Evolutionary conservation across 2,888 invertebrate genomes (phyloP), one percentile per base, ranked within the genome.

Genomic region (Orthosia gracilis): DNA sequence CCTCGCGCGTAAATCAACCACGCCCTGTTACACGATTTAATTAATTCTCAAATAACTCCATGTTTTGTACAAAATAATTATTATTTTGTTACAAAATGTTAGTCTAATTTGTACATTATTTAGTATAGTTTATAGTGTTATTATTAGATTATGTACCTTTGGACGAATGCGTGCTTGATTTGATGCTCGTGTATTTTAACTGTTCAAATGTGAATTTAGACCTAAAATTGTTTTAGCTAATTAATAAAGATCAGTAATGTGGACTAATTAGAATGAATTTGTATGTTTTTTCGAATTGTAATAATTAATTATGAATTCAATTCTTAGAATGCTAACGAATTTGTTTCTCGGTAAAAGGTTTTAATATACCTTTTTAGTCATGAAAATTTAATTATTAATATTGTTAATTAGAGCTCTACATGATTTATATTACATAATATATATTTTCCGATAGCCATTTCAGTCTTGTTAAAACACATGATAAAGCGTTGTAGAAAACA

Each of bases 11-110:
- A 94, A 94, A 94, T 94, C 93, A 84, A 50, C 89, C 88, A 91
- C 92, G 95, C 94, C 94, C 95, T 91, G 96, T 95, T 96, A 94
- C 90, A 69, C 87, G 89, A 90, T 93, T 95, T 96, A 96, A 96
- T 96, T 96, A 96, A 96, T 96, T 95, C 92, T 90, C 93, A 92
- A 94, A 94, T 93, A 91, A 83, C 85, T 89, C 86, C 89, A 83
- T 83, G 87, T 87, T 89, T 78, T 84, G 85, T 82, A 87, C 76
- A 54, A 82, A 78, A 83, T 82, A 69, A 80, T 86, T 76, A 84
- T 73, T 80, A 78, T 76, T 84, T 85, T 73, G 68, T 50, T 15
- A 83, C 78, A 78, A 78, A 72, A 82, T 83, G 52, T 73, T 47
- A 52, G 45, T 73, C 68, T 65, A 77, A 82, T 80, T 76, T 76